Conservation (phyloP, 64 coral and sea anemone species). For the Orbicella faveolata region DNA sequence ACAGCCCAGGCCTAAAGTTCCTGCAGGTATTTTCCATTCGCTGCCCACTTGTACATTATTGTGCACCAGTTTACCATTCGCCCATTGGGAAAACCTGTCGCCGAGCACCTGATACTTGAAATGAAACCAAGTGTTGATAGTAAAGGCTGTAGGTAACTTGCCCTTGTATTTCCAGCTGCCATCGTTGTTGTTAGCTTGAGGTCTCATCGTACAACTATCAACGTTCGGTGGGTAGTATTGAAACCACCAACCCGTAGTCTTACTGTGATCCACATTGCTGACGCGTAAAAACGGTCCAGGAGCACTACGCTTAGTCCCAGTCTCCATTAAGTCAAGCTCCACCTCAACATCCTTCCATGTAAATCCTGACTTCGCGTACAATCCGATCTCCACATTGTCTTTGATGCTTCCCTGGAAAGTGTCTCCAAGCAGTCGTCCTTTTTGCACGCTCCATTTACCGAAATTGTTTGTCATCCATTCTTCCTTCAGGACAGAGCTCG, state of each 20-base stretch:
- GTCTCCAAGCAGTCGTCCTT: neutral
- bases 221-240: slow-evolving; percentile 37
- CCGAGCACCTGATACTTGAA: slow-evolving; percentile 63
- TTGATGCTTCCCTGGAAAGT: neutral
- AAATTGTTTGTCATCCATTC: neutral
- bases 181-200: slow-evolving; percentile 41
- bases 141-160: slow-evolving; percentile 46
- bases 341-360: slow-evolving; percentile 10
- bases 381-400: neutral
- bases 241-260: slow-evolving; percentile 81
- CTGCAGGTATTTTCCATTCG: slow-evolving; percentile 55
- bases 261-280: neutral
- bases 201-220: slow-evolving; percentile 57
- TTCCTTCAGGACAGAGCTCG: neutral
- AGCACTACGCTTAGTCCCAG: neutral
- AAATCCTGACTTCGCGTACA: slow-evolving; percentile 1
- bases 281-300: slow-evolving; percentile 70
- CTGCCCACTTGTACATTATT: slow-evolving; percentile 46
- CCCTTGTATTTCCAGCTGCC: slow-evolving; percentile 56
- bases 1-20: slow-evolving; percentile 75
- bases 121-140: slow-evolving; percentile 60
- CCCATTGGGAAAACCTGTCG: slow-evolving; percentile 69
- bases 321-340: slow-evolving; percentile 39
- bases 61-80: slow-evolving; percentile 59
- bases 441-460: slow-evolving; percentile 13